phyloP scores from a whole-genome alignment of 2,113 vertebrate genomes.

The Myodes glareolus region DNA sequence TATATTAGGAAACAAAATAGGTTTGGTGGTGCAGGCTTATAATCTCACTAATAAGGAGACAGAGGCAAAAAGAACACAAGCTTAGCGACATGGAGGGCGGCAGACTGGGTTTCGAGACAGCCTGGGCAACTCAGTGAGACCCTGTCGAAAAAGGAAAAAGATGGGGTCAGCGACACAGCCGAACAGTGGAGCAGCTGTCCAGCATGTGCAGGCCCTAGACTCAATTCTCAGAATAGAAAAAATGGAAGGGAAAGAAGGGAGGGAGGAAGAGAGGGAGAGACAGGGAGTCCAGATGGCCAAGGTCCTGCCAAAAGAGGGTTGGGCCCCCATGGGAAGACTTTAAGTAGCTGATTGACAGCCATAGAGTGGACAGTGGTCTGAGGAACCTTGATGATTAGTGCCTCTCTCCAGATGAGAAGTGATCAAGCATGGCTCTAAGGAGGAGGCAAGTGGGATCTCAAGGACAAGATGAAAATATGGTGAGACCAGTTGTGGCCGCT shows the following conservation, averaged over 20 bases:
- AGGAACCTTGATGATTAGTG: neutral
- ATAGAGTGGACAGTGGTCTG: neutral
- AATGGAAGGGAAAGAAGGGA: neutral
- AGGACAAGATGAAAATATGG: neutral
- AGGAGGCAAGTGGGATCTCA: neutral
- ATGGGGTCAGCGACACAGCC: neutral
- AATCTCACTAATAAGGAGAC: neutral
- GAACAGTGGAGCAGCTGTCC: neutral
- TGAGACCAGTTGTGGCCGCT: neutral
- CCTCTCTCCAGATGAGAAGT: slow-evolving; percentile 34
- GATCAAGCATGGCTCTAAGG: neutral
- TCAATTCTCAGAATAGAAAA: neutral
- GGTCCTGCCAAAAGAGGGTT: neutral
- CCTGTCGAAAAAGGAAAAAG: neutral
- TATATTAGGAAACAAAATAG: neutral
- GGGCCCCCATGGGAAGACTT: neutral
- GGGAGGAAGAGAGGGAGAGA: neutral
- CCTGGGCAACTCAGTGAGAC: neutral
- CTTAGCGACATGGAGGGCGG: neutral
- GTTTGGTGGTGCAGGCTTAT: neutral
- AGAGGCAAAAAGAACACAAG: neutral
- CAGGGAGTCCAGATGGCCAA: neutral
- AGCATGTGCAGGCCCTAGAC: neutral
- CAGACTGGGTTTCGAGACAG: neutral
- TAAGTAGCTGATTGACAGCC: neutral